Evolutionary conservation across 2,888 invertebrate species (phyloP).

Genomic region (Andrena chrysosceles): DNA sequence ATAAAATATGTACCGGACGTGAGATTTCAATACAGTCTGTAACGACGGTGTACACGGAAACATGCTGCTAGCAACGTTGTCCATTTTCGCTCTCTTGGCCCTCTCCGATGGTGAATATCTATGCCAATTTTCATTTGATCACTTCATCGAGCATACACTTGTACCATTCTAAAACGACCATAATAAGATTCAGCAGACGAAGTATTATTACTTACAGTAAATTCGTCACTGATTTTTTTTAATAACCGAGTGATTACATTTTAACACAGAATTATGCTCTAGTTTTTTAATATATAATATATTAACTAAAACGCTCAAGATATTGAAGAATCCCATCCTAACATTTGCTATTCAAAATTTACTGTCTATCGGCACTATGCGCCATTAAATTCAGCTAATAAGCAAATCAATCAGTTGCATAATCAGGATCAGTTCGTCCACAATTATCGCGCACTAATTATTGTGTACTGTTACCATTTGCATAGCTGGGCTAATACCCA

Average conservation of each 20-base stretch:
- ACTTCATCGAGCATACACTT: neutral
- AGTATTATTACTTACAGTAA: too few species aligned
- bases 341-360: too few species aligned
- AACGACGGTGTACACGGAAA: neutral
- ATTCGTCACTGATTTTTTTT: too few species aligned
- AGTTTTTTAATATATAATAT: too few species aligned
- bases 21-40: slow-evolving; percentile 7
- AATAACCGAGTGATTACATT: too few species aligned
- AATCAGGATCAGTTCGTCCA: slow-evolving; percentile 25
- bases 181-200: too few species aligned
- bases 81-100: slow-evolving; percentile 44
- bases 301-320: too few species aligned
- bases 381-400: slow-evolving; percentile 40
- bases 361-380: neutral
- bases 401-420: slow-evolving; percentile 11
- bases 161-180: neutral
- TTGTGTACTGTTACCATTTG: slow-evolving; percentile 33
- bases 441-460: slow-evolving; percentile 35
- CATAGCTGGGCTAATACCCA: slow-evolving; percentile 32
- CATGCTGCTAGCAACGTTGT: slow-evolving; percentile 48
- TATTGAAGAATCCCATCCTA: neutral
- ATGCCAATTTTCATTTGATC: neutral
- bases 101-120: slow-evolving; percentile 52
- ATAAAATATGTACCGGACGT: slow-evolving; percentile 43
- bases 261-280: too few species aligned